Evolutionary conservation across 2,888 invertebrate species (phyloP), one percentile per base, ranked within the genome.

Genomic region (Drosophila kuntzei): DNA sequence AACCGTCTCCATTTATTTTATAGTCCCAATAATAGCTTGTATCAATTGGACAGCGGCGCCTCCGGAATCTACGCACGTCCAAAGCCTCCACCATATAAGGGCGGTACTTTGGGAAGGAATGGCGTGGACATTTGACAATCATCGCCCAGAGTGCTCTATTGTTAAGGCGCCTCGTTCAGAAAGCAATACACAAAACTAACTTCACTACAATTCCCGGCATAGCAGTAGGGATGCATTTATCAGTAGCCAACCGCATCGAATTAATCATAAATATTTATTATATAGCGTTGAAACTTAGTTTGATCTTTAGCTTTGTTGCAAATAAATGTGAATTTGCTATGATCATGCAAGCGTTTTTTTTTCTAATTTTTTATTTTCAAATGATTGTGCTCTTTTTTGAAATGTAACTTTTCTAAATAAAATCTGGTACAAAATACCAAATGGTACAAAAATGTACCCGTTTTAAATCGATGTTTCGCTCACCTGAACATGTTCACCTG

Each of bases 21-120:
- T 91, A 95, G 95, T 72, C 94, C 94, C 8, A 94, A 93, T 90
- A 94, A 93, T 84, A 94, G 94, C 73, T 91, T 94, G 2, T 93
- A 91, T 25, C 93, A 94, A 5, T 92, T 94, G 0, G 84, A 81
- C 25, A 85, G 86, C 2, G 94, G 94, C 55, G 93, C 94, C 0
- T 93, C 93, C 54, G 91, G 91, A 34, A 90, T 88, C 12, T 92
- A 92, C 69, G 80, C 92, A 8, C 89, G 92, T 0, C 92, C 92
- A 3, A 91, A 92, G 43, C 92, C 92, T 0, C 92, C 92, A 66
- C 92, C 92, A 14, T 92, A 92, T 53, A 92, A 91, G 68, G 83
- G 91, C 34, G 80, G 89, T 50, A 91, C 88, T 60, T 65, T 91
- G 14, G 86, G 88, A 1, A 86, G 89, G 29, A 90, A 79, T 67